Conservation (phyloP, 2,113 vertebrate genomes). For the Hipposideros armiger region DNA sequence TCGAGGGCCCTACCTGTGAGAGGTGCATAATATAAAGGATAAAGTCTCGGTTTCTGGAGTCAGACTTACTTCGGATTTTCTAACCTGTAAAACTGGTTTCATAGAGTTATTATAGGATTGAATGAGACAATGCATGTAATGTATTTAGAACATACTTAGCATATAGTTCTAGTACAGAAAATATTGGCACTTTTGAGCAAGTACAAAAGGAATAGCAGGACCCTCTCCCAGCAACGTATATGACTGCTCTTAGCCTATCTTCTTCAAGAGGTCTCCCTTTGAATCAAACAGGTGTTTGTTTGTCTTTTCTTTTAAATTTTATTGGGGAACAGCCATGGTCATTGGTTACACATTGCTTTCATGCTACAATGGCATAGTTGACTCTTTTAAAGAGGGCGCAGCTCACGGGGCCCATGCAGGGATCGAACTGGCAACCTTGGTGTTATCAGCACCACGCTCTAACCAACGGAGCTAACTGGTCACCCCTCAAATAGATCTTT, state of each 20-base stretch:
- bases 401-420: too few relatives aligned
- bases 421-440: too few relatives aligned
- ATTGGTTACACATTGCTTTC: too few relatives aligned
- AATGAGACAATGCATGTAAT: not conserved
- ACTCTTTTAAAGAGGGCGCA: too few relatives aligned
- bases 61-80: not conserved
- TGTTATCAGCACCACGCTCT: too few relatives aligned
- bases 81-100: slow-evolving; percentile 41
- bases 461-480: too few relatives aligned
- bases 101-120: not conserved
- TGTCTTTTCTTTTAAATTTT: too few relatives aligned
- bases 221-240: not conserved
- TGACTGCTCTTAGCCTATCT: not conserved
- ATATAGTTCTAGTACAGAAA: not conserved
- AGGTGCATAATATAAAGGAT: not conserved
- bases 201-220: not conserved
- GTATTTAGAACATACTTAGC: not conserved
- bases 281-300: not conserved
- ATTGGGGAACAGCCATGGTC: too few relatives aligned
- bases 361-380: too few relatives aligned
- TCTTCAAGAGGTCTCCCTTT: not conserved
- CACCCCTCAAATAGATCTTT: not conserved
- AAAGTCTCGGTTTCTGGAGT: not conserved
- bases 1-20: not conserved
- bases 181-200: not conserved